These are phyloP conservation scores for Diplolepis rosae DNA, from an alignment of 2,888 invertebrate genomes.

Conservation along the genomic window DNA sequence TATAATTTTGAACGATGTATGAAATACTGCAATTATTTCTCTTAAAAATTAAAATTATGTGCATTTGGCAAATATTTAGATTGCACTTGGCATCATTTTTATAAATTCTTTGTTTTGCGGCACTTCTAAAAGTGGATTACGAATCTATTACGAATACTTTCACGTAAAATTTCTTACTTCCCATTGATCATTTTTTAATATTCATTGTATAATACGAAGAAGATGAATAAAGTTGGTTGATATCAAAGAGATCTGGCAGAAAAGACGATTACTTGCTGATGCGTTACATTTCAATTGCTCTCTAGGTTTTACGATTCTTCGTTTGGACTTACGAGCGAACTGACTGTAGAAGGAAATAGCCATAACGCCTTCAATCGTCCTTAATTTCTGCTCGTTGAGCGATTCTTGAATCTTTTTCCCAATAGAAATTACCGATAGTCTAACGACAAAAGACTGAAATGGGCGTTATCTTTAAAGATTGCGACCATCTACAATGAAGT, in stretches of 20 bases:
- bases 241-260: background rate
- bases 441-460: constrained; percentile 29
- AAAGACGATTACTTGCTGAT: constrained; percentile 5
- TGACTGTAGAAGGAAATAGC: constrained; percentile 10
- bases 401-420: constrained; percentile 26
- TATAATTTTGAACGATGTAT: too few species aligned
- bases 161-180: too few species aligned
- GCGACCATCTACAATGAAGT: background rate
- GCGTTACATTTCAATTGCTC: constrained; percentile 14
- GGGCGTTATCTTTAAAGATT: constrained; percentile 17
- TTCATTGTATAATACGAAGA: background rate
- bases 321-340: constrained; percentile 20
- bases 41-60: too few species aligned
- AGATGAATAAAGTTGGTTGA: constrained; percentile 1
- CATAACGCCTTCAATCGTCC: constrained; percentile 20
- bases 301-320: constrained; percentile 7
- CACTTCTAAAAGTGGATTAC: too few species aligned
- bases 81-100: too few species aligned
- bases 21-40: too few species aligned
- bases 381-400: constrained; percentile 25
- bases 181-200: too few species aligned
- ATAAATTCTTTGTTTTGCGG: too few species aligned
- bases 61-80: too few species aligned
- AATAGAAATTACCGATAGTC: constrained; percentile 19
- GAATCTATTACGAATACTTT: too few species aligned